Evolutionary conservation across 2,797 vertebrate species (phyloP), one percentile per base, ranked within the genome.

Genomic region (Acestrorhynchus altus): DNA sequence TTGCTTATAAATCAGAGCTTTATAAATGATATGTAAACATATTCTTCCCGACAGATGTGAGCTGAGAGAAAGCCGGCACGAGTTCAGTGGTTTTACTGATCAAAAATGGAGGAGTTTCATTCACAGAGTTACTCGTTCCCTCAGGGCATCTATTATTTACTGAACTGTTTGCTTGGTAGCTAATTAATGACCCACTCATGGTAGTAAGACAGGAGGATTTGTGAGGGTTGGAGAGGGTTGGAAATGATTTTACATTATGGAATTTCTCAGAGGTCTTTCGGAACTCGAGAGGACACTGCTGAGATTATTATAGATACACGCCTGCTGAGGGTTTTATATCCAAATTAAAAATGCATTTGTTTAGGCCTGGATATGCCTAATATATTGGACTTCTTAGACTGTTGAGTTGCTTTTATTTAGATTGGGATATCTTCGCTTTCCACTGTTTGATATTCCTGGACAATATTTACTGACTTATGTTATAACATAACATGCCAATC

Each of bases 141-240:
- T 13, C 40, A 44, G 40, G 63, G 40, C 63, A 65, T 46, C 40
- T 65, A 26, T 65, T 65, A 65, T 65, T 65, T 44, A 65, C 63
- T 65, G 40, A 44, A 54, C 67, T 22, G 49, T 52, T 39, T 69
- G 47, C 18, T 35, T 28, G 31, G 47, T 15, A 69, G 47, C 47
- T 44, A 49, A 47, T 46, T 67, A 61, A 42, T 65, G 63, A 65
- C 66, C 26, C 67, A 54, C 65, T 67, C 28, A 15, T 44, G n/a
- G 47, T 69, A 28, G 46, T 39, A 69, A 52, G 16, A 18, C 49
- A 46, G 18, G 66, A 69, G n/a, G 47, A 66, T 35, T 18, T 60
- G 28, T 28, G 15, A 47, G 24, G 22, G 22, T 47, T 66, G 9
- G 18, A 39, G 59, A 44, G n/a, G n/a, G n/a, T n/a, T n/a, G n/a